phyloP scores from a whole-genome alignment of 2,888 invertebrate species.

The Calephelis perditalis region DNA sequence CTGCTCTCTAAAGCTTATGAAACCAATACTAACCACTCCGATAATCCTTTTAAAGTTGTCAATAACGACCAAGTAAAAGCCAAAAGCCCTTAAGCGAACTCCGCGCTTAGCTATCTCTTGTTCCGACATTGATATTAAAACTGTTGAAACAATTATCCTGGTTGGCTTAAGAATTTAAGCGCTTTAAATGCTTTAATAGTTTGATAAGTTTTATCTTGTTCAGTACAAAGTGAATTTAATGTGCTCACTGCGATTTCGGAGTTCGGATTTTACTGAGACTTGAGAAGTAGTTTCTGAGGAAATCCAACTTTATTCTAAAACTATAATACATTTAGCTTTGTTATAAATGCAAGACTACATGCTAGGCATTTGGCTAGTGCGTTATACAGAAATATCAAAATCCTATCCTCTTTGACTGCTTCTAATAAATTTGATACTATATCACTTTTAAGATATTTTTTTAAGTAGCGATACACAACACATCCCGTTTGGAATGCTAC shows the following conservation, averaged over 20 bases:
- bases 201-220: conserved; percentile 12
- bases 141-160: conserved; percentile 8
- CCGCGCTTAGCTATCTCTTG: conserved; percentile 8
- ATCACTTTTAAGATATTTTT: too few species aligned
- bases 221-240: conserved; percentile 6
- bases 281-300: not conserved
- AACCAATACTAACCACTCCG: not conserved
- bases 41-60: conserved; percentile 10
- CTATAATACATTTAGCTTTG: not conserved
- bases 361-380: not conserved
- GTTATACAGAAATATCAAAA: too few species aligned
- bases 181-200: conserved; percentile 13
- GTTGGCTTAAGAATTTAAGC: conserved; percentile 12
- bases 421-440: too few species aligned
- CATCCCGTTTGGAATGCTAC: too few species aligned
- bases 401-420: too few species aligned
- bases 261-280: not conserved
- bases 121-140: conserved; percentile 11
- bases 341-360: not conserved
- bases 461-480: too few species aligned
- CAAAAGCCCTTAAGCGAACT: conserved; percentile 6
- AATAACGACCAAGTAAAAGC: conserved; percentile 3
- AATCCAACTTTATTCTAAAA: not conserved
- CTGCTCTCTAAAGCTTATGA: too few species aligned
- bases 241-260: not conserved